Evolutionary conservation across 2,888 invertebrate species (phyloP).

Genomic region (Timema cristinae): DNA sequence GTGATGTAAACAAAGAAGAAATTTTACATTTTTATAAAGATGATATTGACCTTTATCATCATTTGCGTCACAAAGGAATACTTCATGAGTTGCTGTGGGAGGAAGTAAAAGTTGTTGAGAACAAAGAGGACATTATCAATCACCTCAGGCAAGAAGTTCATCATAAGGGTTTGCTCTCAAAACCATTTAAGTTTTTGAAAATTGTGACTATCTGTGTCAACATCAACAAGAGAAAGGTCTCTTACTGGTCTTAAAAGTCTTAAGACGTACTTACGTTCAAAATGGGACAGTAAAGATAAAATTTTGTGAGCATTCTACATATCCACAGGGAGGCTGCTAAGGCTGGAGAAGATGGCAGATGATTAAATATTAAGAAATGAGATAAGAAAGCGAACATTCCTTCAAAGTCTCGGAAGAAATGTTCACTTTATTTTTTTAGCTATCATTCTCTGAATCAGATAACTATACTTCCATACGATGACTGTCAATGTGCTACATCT

Average conservation of each 20-base stretch:
- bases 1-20: conserved; percentile 1
- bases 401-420: background rate
- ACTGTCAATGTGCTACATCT: background rate
- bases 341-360: conserved; percentile 3
- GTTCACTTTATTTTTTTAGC: too few species aligned
- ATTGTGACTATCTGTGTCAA: too few species aligned
- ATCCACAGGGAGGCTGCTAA: conserved; percentile 2
- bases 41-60: too few species aligned
- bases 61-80: background rate
- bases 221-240: too few species aligned
- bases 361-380: conserved; percentile 2
- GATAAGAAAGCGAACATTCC: background rate
- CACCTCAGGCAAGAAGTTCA: background rate
- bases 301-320: background rate
- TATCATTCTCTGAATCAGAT: background rate
- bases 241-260: too few species aligned
- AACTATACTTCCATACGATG: background rate
- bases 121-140: background rate
- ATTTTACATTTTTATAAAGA: background rate
- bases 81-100: background rate
- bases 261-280: background rate
- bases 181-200: background rate
- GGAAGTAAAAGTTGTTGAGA: background rate
- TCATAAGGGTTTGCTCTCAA: conserved; percentile 3
- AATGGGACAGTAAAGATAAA: background rate